Conservation (phyloP, 2,888 invertebrate species). For the Melanostoma scalare region DNA sequence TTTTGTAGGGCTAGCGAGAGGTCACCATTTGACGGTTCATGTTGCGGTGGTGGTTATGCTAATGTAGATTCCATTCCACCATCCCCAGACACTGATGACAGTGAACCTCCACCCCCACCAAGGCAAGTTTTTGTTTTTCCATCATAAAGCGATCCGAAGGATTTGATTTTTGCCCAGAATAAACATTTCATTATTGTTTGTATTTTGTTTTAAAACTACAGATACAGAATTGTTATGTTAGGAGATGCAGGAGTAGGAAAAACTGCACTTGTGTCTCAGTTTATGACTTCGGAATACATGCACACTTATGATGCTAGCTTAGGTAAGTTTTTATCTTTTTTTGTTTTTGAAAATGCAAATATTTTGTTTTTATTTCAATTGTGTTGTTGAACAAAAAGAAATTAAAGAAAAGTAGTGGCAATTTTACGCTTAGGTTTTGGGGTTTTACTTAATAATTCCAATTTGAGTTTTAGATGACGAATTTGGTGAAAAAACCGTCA, state of each 20-base stretch:
- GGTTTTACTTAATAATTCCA: constrained; percentile 80
- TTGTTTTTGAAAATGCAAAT: neutral
- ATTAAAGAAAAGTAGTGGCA: constrained; percentile 10
- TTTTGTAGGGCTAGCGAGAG: constrained; percentile 88
- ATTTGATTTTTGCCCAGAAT: constrained; percentile 16
- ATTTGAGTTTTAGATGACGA: constrained; percentile 91
- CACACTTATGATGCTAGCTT: constrained; percentile 96
- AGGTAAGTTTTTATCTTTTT: constrained; percentile 83
- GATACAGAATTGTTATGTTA: constrained; percentile 91
- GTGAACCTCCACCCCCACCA: constrained; percentile 83
- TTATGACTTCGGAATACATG: constrained; percentile 98
- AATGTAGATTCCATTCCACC: constrained; percentile 90
- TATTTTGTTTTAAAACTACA: constrained; percentile 80
- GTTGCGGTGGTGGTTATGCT: constrained; percentile 91
- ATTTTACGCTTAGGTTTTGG: constrained; percentile 35
- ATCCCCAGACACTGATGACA: constrained; percentile 88
- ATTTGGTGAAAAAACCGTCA: constrained; percentile 94
- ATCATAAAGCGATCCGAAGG: neutral
- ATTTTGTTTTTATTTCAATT: neutral
- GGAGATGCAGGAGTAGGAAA: constrained; percentile 95
- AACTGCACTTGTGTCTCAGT: constrained; percentile 94
- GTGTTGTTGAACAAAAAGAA: neutral
- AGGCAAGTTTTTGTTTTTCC: constrained; percentile 69
- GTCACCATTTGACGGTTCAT: constrained; percentile 93
- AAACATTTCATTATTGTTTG: neutral